These are phyloP conservation scores for Muntiacus reevesi DNA, from an alignment of 2,113 vertebrate genomes.

Conservation along the genomic window DNA sequence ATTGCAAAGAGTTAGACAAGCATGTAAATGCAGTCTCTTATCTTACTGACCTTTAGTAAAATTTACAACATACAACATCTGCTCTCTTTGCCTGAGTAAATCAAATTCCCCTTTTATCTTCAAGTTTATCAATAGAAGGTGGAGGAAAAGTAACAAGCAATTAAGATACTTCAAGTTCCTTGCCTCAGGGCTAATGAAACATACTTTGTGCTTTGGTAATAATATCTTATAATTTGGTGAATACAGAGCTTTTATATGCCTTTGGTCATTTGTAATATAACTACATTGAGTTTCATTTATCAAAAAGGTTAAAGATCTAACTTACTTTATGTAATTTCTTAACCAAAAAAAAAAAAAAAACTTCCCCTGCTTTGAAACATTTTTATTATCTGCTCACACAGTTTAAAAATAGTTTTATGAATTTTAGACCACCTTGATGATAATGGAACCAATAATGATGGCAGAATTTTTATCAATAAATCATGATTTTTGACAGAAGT, in stretches of 20 bases:
- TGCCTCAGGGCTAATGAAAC: conserved; percentile 57
- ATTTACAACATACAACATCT: conserved; percentile 63
- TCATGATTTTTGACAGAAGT: conserved; percentile 31
- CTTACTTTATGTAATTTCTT: conserved; percentile 51
- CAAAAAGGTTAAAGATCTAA: conserved; percentile 54
- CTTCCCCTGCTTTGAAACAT: conserved; percentile 6
- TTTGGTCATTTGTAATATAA: conserved; percentile 51
- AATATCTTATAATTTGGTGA: conserved; percentile 49
- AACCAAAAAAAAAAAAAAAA: not conserved
- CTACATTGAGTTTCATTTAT: conserved; percentile 45
- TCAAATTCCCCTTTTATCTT: conserved; percentile 65
- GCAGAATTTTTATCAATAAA: conserved; percentile 37
- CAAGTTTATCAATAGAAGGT: conserved; percentile 69
- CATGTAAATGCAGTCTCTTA: conserved; percentile 53
- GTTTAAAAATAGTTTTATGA: conserved; percentile 29
- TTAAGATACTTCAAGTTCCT: conserved; percentile 51
- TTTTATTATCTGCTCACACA: conserved; percentile 35
- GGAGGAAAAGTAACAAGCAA: conserved; percentile 59
- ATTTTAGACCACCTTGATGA: conserved; percentile 30
- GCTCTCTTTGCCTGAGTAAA: conserved; percentile 53
- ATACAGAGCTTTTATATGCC: conserved; percentile 35
- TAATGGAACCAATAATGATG: not conserved
- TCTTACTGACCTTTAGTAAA: conserved; percentile 58
- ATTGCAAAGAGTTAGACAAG: conserved; percentile 44
- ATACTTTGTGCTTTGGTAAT: conserved; percentile 36